phyloP scores from a whole-genome alignment of 2,888 invertebrate genomes.

The Macrophya alboannulata region DNA sequence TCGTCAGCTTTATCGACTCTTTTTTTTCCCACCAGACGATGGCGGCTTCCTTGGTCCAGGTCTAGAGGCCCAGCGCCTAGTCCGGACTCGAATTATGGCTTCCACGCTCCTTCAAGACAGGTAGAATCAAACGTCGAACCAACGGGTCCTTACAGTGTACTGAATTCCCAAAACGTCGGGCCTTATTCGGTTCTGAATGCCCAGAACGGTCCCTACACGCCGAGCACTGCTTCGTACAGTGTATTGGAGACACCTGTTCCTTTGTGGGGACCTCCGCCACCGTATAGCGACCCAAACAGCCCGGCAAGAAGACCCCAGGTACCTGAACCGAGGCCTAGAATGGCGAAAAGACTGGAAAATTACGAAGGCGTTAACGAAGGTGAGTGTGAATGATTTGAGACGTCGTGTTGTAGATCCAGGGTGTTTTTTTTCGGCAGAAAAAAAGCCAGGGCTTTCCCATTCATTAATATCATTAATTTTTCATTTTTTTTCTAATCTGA shows the following conservation, averaged over 20 bases:
- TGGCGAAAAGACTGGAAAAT: slow-evolving; percentile 80
- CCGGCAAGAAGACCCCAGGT: slow-evolving; percentile 82
- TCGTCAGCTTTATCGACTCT: background rate
- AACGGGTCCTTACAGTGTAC: slow-evolving; percentile 83
- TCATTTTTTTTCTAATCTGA: background rate
- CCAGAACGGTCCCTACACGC: slow-evolving; percentile 71
- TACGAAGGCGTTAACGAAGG: slow-evolving; percentile 75
- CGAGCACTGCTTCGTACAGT: slow-evolving; percentile 75
- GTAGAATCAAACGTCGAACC: slow-evolving; percentile 71
- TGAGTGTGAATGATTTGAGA: slow-evolving; percentile 54
- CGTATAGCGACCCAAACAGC: slow-evolving; percentile 91
- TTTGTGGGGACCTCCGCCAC: slow-evolving; percentile 94
- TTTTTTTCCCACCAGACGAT: slow-evolving; percentile 70
- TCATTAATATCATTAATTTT: background rate
- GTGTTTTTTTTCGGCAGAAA: background rate
- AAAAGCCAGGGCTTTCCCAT: background rate
- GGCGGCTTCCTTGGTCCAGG: slow-evolving; percentile 80
- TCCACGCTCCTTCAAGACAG: slow-evolving; percentile 75
- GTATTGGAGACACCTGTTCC: slow-evolving; percentile 76
- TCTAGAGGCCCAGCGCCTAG: slow-evolving; percentile 77
- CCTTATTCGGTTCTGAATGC: slow-evolving; percentile 73
- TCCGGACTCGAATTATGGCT: slow-evolving; percentile 92
- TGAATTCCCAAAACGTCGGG: slow-evolving; percentile 76
- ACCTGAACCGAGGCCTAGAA: slow-evolving; percentile 76
- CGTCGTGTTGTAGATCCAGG: background rate